Conservation (phyloP, 1,140 invertebrate species). For the Popillia japonica region DNA sequence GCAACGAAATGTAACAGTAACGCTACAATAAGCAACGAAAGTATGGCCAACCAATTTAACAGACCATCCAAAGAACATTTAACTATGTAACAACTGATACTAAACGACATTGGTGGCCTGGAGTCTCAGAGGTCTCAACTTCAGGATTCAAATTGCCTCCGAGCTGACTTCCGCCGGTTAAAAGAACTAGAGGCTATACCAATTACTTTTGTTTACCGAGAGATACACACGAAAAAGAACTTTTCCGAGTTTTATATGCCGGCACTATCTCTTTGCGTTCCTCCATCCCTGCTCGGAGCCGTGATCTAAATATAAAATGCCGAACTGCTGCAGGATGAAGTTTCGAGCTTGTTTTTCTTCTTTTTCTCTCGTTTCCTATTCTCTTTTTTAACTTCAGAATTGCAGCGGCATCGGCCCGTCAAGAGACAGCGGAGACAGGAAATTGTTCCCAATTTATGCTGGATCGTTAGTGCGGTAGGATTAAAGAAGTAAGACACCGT, state of each 20-base stretch:
- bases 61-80: conserved; percentile 9
- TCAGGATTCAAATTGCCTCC: conserved; percentile 29
- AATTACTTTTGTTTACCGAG: conserved; percentile 34
- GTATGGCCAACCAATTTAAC: conserved; percentile 15
- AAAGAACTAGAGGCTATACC: conserved; percentile 32
- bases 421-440: neutral
- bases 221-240: conserved; percentile 24
- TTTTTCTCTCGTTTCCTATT: neutral
- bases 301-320: conserved; percentile 34
- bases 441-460: conserved; percentile 25
- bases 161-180: conserved; percentile 28
- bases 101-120: conserved; percentile 28
- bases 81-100: conserved; percentile 30
- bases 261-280: conserved; percentile 10
- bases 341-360: neutral
- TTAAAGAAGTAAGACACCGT: neutral
- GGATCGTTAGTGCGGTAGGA: conserved; percentile 19
- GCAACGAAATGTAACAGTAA: neutral
- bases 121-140: conserved; percentile 22
- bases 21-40: neutral
- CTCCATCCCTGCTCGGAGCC: neutral
- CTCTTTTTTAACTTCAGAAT: conserved; percentile 26
- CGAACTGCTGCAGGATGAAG: conserved; percentile 30
- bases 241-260: conserved; percentile 28
- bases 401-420: neutral